These are phyloP conservation scores for Mus pahari DNA, from an alignment of 2,113 vertebrate species.

Conservation along the genomic window DNA sequence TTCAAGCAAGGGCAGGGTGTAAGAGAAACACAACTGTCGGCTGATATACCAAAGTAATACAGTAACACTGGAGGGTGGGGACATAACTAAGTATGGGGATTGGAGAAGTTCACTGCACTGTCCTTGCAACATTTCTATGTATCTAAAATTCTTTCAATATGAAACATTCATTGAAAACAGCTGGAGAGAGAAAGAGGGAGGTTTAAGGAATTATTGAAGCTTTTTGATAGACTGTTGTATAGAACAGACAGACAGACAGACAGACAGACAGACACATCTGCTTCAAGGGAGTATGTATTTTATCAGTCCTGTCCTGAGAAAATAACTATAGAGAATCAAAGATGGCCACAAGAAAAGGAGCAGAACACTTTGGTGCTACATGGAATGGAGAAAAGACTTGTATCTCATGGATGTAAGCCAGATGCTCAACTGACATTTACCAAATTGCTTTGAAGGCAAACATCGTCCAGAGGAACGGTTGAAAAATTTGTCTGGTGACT, in stretches of 20 bases:
- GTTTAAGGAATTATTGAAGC: constrained; percentile 34
- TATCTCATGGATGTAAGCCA: constrained; percentile 64
- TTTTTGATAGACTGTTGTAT: constrained; percentile 42
- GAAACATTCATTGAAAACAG: neutral
- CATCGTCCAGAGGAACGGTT: constrained; percentile 65
- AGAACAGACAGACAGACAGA: neutral
- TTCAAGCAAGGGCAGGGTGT: neutral
- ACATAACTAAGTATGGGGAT: neutral
- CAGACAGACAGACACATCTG: no score
- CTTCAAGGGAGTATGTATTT: neutral
- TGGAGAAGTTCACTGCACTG: neutral
- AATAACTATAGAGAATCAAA: constrained; percentile 68
- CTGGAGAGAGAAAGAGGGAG: accelerated
- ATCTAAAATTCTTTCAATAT: neutral
- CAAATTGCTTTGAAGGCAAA: constrained; percentile 81
- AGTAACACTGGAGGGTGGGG: neutral
- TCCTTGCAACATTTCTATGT: neutral
- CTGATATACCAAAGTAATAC: neutral
- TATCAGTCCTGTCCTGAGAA: constrained; percentile 60
- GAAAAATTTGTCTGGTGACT: constrained; percentile 79
- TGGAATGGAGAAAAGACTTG: constrained; percentile 59
- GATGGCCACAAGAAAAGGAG: neutral
- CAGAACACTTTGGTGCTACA: constrained; percentile 8
- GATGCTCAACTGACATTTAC: constrained; percentile 75
- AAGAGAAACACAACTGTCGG: neutral